These are phyloP conservation scores for Leptinotarsa undecemlineata DNA, from an alignment of 1,140 invertebrate species.

Conservation along the genomic window DNA sequence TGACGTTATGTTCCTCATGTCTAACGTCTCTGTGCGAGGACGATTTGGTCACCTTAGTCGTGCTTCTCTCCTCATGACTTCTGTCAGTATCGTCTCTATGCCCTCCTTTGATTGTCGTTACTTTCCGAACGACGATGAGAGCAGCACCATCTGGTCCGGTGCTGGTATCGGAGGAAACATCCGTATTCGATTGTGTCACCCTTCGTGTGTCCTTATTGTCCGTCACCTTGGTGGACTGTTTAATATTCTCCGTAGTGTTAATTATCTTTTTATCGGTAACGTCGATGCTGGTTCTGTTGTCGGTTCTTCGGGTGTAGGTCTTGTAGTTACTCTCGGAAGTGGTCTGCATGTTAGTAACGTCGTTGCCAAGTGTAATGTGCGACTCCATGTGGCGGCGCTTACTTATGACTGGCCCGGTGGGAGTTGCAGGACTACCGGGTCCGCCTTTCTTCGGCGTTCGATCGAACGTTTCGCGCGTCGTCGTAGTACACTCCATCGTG, in stretches of 20 bases:
- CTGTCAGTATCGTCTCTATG: conserved; percentile 19
- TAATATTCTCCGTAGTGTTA: not conserved
- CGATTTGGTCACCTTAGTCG: conserved; percentile 45
- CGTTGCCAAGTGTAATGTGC: conserved; percentile 65
- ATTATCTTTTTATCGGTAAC: not conserved
- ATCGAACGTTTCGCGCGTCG: conserved; percentile 58
- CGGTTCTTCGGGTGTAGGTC: conserved; percentile 60
- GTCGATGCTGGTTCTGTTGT: conserved; percentile 41
- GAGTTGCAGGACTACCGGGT: conserved; percentile 37
- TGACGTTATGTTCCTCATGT: not conserved
- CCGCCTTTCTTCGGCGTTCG: conserved; percentile 54
- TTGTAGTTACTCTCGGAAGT: conserved; percentile 67
- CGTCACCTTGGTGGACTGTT: too few relatives aligned
- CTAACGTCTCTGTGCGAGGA: conserved; percentile 46
- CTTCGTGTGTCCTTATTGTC: too few relatives aligned
- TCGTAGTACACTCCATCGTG: conserved; percentile 60
- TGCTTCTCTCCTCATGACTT: conserved; percentile 5
- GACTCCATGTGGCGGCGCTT: conserved; percentile 65
- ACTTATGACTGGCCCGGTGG: conserved; percentile 48
- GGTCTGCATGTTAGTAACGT: conserved; percentile 59
- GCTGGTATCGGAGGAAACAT: conserved; percentile 54
- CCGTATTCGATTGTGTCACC: conserved; percentile 40
- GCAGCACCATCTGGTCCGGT: conserved; percentile 60
- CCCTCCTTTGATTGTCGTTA: conserved; percentile 51
- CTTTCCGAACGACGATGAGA: conserved; percentile 57